phyloP scores from a whole-genome alignment of 2,113 vertebrate genomes.

The Riparia riparia region DNA sequence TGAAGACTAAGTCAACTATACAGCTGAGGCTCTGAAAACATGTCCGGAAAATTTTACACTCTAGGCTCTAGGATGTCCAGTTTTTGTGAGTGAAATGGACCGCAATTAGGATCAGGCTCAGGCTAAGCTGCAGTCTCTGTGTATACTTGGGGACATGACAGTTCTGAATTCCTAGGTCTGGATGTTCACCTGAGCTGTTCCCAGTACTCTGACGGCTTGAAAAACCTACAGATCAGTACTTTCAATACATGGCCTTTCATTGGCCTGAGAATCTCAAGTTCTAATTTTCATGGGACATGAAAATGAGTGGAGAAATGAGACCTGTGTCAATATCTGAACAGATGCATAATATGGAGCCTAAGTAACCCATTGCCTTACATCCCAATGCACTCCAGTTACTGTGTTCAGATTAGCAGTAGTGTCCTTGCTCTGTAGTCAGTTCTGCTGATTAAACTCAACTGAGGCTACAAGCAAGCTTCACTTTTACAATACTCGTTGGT shows the following conservation, averaged over 20 bases:
- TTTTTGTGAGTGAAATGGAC: background rate
- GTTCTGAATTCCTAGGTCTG: background rate
- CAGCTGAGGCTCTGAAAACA: background rate
- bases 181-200: background rate
- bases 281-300: background rate
- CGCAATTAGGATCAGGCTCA: background rate
- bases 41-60: background rate
- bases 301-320: background rate
- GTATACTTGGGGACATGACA: background rate
- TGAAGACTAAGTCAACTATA: background rate
- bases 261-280: background rate
- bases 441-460: background rate
- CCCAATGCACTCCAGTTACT: background rate
- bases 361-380: background rate
- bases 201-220: background rate
- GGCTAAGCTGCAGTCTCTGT: background rate
- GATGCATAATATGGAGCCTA: background rate
- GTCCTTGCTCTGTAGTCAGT: background rate
- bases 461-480: background rate
- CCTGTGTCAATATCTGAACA: background rate
- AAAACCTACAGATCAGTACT: background rate
- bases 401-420: background rate
- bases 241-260: background rate
- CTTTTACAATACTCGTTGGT: background rate
- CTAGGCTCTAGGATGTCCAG: fast-evolving